Evolutionary conservation across 2,888 invertebrate species (phyloP), one percentile per base, ranked within the genome.

Genomic region (Dendrolimus houi): DNA sequence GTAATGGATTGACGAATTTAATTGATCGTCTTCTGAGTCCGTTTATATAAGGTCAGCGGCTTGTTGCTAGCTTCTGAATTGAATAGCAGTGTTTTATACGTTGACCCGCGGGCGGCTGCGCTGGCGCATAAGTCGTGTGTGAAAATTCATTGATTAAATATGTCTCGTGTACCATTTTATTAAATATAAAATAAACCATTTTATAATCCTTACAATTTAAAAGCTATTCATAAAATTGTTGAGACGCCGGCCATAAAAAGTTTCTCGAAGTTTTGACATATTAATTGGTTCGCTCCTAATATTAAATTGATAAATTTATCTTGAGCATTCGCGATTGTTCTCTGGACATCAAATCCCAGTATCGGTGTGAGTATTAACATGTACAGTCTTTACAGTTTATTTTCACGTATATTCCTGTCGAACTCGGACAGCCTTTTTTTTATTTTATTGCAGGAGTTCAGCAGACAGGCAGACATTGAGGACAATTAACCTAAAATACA

Each of bases 1-100:
- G 29, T 29, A 29, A 29, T 29, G 29, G 29, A 29, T 29, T 29
- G 29, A 29, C 3, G 29, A 29, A 29, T 47, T 9, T 6, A 12
- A 47, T 12, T 47, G 47, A 47, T 47, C 12, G 47, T 47, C 47
- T 47, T 10, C 29, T 10, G 47, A 58, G 62, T 59, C 55, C 61
- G 66, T 64, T 69, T 72, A 73, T 80, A 81, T 84, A 84, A 85
- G 79, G 82, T 85, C 83, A 77, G 74, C 77, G 80, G 73, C 77
- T 74, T 70, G 77, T 72, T 70, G 69, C 74, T 72, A 73, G 78
- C 74, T 77, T 71, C 77, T 69, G 74, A 47, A 47, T 47, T 47
- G 47, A 70, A 68, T 76, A 75, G 74, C 71, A 75, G 77, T 82
- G 75, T 79, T 80, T 82, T 86, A 86, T 86, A 69, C 85, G 78